Conservation (phyloP, 1,140 invertebrate species). For the Chlorops oryzae region DNA sequence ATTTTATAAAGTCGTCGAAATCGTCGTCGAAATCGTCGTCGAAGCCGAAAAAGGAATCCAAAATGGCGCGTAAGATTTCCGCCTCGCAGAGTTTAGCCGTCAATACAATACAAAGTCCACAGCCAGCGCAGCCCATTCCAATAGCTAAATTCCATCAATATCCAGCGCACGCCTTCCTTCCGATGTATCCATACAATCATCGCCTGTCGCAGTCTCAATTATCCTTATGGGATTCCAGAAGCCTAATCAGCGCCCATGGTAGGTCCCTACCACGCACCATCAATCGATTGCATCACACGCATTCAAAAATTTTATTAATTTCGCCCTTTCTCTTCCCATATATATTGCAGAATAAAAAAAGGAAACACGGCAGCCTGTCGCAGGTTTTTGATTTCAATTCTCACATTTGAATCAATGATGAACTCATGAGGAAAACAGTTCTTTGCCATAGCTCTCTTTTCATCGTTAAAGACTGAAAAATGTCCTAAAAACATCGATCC, state of each 20-base stretch:
- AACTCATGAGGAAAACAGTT: no score
- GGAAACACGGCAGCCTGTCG: no score
- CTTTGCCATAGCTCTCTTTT: slow-evolving; percentile 16
- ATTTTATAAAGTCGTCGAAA: slow-evolving; percentile 59
- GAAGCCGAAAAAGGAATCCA: slow-evolving; percentile 32
- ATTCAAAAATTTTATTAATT: background rate
- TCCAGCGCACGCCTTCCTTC: slow-evolving; percentile 29
- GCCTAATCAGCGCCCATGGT: slow-evolving; percentile 46
- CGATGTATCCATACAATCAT: slow-evolving; percentile 39
- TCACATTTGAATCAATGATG: no score
- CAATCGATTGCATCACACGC: no score
- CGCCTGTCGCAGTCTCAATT: slow-evolving; percentile 42
- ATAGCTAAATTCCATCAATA: slow-evolving; percentile 38
- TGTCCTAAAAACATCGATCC: slow-evolving; percentile 14
- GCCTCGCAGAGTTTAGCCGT: slow-evolving; percentile 28
- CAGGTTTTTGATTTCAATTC: no score
- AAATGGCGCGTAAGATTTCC: slow-evolving; percentile 44
- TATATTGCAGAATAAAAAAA: slow-evolving; percentile 28
- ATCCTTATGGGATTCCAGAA: slow-evolving; percentile 46
- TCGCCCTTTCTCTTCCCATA: background rate
- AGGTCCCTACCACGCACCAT: background rate
- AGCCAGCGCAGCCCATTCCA: slow-evolving; percentile 33
- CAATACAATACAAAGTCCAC: slow-evolving; percentile 12
- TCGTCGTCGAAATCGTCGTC: background rate
- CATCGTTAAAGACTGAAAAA: slow-evolving; percentile 18